Evolutionary conservation across 2,797 vertebrate species (phyloP).

Genomic region (Coendou prehensilis): DNA sequence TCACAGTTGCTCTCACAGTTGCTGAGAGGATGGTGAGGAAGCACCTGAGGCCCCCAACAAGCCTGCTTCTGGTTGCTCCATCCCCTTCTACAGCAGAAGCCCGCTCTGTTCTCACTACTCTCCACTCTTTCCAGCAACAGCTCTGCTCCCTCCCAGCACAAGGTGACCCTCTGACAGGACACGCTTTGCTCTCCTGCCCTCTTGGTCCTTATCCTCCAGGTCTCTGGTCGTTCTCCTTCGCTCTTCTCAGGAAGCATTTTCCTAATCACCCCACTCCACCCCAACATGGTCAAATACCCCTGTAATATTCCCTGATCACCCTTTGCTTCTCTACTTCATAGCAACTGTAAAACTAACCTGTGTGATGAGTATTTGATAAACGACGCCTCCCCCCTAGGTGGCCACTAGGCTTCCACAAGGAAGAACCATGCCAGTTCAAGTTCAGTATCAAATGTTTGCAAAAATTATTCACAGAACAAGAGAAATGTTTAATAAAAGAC

Average conservation of each 20-base stretch:
- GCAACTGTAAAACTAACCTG: background rate
- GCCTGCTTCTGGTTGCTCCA: background rate
- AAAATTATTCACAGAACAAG: conserved; percentile 31
- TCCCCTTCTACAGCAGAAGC: background rate
- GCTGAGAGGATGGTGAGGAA: background rate
- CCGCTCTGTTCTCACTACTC: background rate
- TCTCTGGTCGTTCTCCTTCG: background rate
- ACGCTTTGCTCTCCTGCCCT: background rate
- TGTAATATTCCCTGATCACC: background rate
- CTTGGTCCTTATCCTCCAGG: background rate
- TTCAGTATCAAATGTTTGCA: background rate
- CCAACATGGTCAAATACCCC: background rate
- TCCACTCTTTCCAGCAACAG: background rate
- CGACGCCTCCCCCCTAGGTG: background rate
- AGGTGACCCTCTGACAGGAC: background rate
- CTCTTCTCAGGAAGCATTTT: background rate
- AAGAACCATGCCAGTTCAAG: background rate
- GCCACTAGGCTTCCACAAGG: background rate
- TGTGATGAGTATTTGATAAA: background rate
- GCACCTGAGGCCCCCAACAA: fast-evolving
- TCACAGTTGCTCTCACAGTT: background rate
- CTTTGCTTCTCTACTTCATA: background rate
- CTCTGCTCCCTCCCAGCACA: background rate
- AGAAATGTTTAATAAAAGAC: background rate
- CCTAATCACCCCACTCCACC: background rate